Evolutionary conservation across 2,888 invertebrate species (phyloP).

Genomic region (Morinoia aosen): DNA sequence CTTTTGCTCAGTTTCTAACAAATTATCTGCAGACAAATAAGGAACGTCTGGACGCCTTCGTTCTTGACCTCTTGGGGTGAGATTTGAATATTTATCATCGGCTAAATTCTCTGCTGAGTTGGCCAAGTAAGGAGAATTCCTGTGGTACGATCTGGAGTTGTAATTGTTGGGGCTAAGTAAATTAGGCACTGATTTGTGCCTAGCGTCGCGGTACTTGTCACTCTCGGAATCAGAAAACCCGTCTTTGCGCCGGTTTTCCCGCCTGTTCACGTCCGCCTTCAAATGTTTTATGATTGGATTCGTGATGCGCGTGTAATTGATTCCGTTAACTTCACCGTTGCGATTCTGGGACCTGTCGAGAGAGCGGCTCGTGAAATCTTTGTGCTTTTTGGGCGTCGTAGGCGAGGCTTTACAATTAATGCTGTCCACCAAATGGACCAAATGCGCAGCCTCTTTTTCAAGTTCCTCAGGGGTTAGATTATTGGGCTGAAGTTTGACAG

Average conservation of each 20-base stretch:
- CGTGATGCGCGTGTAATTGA: constrained; percentile 56
- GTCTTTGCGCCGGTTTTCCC: not conserved
- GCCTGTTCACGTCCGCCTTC: constrained; percentile 56
- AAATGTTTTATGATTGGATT: constrained; percentile 57
- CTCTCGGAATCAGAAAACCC: constrained; percentile 55
- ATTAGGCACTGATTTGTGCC: constrained; percentile 64
- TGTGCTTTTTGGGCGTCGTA: not conserved
- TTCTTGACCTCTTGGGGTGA: not conserved
- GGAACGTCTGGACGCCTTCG: not conserved
- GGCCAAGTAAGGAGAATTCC: constrained; percentile 13
- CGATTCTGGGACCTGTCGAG: constrained; percentile 58
- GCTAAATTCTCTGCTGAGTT: constrained; percentile 56
- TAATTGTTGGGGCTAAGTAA: constrained; percentile 51
- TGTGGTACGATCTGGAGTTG: not conserved
- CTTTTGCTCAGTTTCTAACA: constrained; percentile 16
- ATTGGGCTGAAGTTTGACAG: constrained; percentile 58
- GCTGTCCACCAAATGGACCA: constrained; percentile 58
- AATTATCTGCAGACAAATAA: constrained; percentile 43
- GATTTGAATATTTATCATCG: constrained; percentile 43
- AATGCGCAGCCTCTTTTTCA: constrained; percentile 60
- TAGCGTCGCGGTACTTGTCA: constrained; percentile 31
- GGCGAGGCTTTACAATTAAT: constrained; percentile 58
- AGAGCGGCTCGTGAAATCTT: constrained; percentile 54
- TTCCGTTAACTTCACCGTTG: constrained; percentile 53
- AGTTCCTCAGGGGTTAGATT: constrained; percentile 56